Evolutionary conservation across 2,113 vertebrate species (phyloP).

Genomic region (Tetraodon nigroviridis): DNA sequence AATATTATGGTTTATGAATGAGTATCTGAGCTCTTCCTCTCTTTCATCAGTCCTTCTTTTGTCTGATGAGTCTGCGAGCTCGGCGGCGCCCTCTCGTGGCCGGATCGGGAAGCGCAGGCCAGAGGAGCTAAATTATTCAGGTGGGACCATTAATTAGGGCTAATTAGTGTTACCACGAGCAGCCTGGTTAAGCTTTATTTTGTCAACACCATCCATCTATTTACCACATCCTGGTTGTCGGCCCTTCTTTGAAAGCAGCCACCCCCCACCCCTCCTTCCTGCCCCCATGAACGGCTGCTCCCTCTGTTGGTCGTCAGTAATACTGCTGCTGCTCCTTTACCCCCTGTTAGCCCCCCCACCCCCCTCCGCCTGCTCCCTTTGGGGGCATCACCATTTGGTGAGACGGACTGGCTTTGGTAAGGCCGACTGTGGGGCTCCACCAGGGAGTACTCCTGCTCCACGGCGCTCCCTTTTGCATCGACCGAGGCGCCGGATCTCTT

Average conservation of each 20-base stretch:
- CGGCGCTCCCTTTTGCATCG: slow-evolving; percentile 29
- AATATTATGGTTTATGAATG: too few species aligned
- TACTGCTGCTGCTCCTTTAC: slow-evolving; percentile 45
- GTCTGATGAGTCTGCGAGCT: neutral
- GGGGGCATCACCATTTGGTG: slow-evolving; percentile 81
- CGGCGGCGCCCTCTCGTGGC: slow-evolving; percentile 40
- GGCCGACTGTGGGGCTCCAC: slow-evolving; percentile 74
- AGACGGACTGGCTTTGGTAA: slow-evolving; percentile 71
- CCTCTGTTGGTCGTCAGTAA: slow-evolving; percentile 53
- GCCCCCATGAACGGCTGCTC: slow-evolving; percentile 16
- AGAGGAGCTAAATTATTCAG: neutral
- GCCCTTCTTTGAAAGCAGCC: neutral
- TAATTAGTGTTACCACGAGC: neutral
- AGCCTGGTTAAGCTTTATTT: neutral
- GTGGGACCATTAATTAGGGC: neutral
- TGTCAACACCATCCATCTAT: neutral
- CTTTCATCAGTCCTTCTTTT: too few species aligned
- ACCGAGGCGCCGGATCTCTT: slow-evolving; percentile 35
- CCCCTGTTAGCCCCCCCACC: slow-evolving; percentile 48
- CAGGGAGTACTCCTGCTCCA: slow-evolving; percentile 75
- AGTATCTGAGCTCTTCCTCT: too few species aligned
- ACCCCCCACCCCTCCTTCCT: neutral
- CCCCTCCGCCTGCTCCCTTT: slow-evolving; percentile 52
- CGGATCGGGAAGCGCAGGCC: neutral
- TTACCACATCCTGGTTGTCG: neutral